phyloP scores from a whole-genome alignment of 2,888 invertebrate species.

The Leucania comma region DNA sequence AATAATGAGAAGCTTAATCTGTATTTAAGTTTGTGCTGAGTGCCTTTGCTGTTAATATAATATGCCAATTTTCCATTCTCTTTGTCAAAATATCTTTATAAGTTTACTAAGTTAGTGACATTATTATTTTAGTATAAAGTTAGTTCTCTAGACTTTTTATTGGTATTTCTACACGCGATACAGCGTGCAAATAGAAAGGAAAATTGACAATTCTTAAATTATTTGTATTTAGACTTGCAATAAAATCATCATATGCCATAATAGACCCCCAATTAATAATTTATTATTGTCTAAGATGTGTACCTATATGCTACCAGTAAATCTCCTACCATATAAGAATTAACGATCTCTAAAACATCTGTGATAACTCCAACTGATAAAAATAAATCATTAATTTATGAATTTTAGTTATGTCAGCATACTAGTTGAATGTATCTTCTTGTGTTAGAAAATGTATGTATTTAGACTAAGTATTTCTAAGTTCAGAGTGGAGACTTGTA shows the following conservation, averaged over 20 bases:
- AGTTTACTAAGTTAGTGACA: conserved; percentile 14
- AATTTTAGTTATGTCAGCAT: conserved; percentile 80
- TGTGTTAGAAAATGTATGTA: conserved; percentile 72
- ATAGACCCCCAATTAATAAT: conserved; percentile 73
- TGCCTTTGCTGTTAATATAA: conserved; percentile 5
- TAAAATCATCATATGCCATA: conserved; percentile 66
- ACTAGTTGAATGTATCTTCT: conserved; percentile 76
- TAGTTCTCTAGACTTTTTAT: conserved; percentile 28
- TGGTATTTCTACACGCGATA: conserved; percentile 4
- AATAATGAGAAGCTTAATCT: conserved; percentile 28
- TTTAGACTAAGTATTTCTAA: conserved; percentile 67
- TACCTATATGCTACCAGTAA: conserved; percentile 76
- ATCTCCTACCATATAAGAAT: conserved; percentile 87
- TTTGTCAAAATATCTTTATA: conserved; percentile 35
- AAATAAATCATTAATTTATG: conserved; percentile 87
- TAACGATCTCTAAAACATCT: conserved; percentile 90
- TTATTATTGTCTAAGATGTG: conserved; percentile 69
- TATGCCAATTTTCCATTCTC: conserved; percentile 46
- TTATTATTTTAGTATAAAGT: conserved; percentile 27
- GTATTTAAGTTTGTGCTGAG: conserved; percentile 15
- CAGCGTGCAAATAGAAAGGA: conserved; percentile 52
- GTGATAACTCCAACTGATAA: conserved; percentile 89
- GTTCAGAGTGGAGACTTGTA: conserved; percentile 54
- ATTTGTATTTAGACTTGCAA: conserved; percentile 56
- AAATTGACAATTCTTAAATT: conserved; percentile 47